Conservation (phyloP, 2,888 invertebrate genomes). For the Zygogramma bicolorata region DNA sequence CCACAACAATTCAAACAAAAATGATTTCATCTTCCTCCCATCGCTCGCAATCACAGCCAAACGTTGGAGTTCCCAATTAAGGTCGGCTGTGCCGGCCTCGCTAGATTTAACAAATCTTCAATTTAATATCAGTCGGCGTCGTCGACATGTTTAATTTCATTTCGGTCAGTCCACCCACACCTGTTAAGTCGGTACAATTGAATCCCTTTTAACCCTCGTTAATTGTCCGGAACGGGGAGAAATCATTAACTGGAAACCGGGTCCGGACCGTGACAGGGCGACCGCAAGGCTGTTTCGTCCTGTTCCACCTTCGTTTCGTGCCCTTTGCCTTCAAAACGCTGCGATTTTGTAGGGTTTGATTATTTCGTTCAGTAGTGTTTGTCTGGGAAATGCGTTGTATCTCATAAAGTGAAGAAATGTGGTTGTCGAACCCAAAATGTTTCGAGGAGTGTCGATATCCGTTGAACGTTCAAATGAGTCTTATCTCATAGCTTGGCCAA, state of each 20-base stretch:
- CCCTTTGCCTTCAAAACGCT: constrained; percentile 1
- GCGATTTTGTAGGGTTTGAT: background rate
- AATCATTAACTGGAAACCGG: constrained; percentile 64
- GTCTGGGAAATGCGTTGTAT: background rate
- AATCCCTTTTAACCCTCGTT: constrained; percentile 67
- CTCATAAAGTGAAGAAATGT: background rate
- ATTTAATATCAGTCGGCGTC: constrained; percentile 36
- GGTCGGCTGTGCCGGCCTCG: background rate
- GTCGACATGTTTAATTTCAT: constrained; percentile 63
- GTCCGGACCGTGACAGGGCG: constrained; percentile 55
- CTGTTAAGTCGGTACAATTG: constrained; percentile 67
- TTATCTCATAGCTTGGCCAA: no score
- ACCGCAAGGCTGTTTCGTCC: constrained; percentile 62
- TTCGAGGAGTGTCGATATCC: background rate
- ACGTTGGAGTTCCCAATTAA: constrained; percentile 19
- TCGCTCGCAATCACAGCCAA: background rate
- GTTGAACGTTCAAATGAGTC: background rate
- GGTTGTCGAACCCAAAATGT: background rate
- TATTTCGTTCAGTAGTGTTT: background rate
- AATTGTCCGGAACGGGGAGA: constrained; percentile 66
- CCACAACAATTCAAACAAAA: background rate
- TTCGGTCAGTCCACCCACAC: constrained; percentile 64
- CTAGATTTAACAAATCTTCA: constrained; percentile 38
- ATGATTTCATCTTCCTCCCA: background rate
- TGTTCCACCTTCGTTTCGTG: constrained; percentile 34